phyloP scores from a whole-genome alignment of 2,797 vertebrate genomes.

The Agapornis canus region DNA sequence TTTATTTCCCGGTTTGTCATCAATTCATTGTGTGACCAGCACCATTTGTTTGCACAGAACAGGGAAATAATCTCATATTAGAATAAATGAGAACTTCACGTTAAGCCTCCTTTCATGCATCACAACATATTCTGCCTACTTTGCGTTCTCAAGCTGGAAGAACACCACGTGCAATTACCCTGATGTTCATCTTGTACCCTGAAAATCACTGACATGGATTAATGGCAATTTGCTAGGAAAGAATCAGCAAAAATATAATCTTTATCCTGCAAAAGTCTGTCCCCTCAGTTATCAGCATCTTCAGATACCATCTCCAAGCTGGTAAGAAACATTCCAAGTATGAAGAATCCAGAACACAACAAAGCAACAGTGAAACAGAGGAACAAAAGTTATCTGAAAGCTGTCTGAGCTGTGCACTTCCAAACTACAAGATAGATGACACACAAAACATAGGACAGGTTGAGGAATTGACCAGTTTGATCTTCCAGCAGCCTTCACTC shows the following conservation, averaged over 20 bases:
- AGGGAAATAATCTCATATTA: not conserved
- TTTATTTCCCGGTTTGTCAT: not conserved
- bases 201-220: not conserved
- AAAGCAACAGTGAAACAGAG: not conserved
- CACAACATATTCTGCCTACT: not conserved
- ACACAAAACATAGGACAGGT: not conserved
- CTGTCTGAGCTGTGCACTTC: not conserved
- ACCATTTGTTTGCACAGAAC: not conserved
- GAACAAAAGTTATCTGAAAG: too few species aligned
- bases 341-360: not conserved
- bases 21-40: not conserved
- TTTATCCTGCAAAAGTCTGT: not conserved
- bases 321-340: not conserved
- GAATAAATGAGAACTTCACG: not conserved
- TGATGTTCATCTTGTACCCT: not conserved
- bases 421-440: accelerated
- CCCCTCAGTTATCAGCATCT: not conserved
- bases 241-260: not conserved
- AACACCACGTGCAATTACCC: not conserved
- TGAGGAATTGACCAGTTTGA: not conserved
- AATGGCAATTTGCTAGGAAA: not conserved
- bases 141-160: not conserved
- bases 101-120: not conserved
- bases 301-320: not conserved
- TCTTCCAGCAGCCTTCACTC: not conserved